Base-by-base conservation (phyloP, 92 coral and sea anemone species). In the Epizoanthus illoricatus region DNA sequence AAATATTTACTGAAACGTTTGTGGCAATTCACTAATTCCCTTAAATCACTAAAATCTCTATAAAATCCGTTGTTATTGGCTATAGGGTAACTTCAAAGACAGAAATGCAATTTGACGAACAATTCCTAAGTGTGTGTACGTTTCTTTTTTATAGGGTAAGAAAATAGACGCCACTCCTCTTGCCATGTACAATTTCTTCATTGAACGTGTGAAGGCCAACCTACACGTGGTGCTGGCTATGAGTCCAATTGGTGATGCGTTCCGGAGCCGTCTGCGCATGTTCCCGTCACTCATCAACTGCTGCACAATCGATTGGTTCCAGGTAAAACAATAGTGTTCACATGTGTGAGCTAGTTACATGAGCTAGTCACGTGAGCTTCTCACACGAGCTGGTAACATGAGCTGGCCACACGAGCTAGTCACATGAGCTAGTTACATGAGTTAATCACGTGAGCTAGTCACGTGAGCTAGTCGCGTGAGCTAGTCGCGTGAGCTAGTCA, bases 241-340 rank as follows among this genome's bases (percentile, higher is more conserved):
- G 99, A 97, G 99, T 74, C 99, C 99, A 19, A 97, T 97, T 39
- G 99, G 99, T 0, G 99, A 97, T 65, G 98, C 99, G 0, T 97
- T 97, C 78, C 90, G 99, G 73, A 97, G 94, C 89, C 89, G 99
- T 39, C 91, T 97, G 84, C 89, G 99, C 82, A 97, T 97, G 99
- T 97, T 97, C 74, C 99, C 99, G 1, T 97, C 99, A 3, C 94
- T 97, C 63, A 97, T 97, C 92, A 97, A 94, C 90, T 97, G 99
- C 81, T 97, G 99, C 73, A 97, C 99, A 4, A 97, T 97, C 61
- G 99, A 97, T 75, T 97, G 99, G 99, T 97, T 97, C 85, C 99
- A 96, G 94, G 99, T 94, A 73, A 91, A 73, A 6, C 65, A 54
- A 23, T 41, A 33, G 4, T 68, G 18, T 68, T 18, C 65, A 49